Conservation (phyloP, 2,888 invertebrate genomes). For the Keiferia lycopersicella region DNA sequence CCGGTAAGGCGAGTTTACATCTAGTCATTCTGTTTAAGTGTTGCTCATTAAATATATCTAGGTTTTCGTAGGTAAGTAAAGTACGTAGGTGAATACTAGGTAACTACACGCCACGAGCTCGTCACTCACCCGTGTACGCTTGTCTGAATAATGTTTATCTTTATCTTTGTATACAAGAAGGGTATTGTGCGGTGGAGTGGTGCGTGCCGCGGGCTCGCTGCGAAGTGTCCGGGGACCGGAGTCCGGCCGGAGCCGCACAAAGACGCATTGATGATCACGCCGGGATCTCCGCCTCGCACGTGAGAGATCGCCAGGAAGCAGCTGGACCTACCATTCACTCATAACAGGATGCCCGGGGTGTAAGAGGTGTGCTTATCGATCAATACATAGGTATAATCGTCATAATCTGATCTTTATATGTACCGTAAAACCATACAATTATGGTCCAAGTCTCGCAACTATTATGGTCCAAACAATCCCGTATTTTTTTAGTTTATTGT, state of each 20-base stretch:
- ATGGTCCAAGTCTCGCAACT: no score
- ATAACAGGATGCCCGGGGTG: neutral
- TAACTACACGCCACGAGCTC: neutral
- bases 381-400: neutral
- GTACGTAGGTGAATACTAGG: neutral
- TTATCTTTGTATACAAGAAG: conserved; percentile 18
- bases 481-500: no score
- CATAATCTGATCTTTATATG: no score
- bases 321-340: neutral
- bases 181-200: neutral
- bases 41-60: neutral
- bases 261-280: neutral
- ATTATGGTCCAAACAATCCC: no score
- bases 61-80: neutral
- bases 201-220: neutral
- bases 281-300: neutral
- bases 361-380: neutral
- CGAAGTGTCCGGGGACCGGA: neutral
- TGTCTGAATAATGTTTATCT: conserved; percentile 17
- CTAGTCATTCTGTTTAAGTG: neutral
- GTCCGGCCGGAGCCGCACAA: neutral
- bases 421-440: no score
- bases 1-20: neutral
- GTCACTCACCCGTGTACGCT: neutral
- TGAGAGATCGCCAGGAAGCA: conserved; percentile 4